Percentiles rank a stretch among this genome's conserved stretches.
These are phyloP conservation scores for Isaurus tuberculatus DNA, from an alignment of 92 coral and sea anemone genomes.

Conservation along the genomic window DNA sequence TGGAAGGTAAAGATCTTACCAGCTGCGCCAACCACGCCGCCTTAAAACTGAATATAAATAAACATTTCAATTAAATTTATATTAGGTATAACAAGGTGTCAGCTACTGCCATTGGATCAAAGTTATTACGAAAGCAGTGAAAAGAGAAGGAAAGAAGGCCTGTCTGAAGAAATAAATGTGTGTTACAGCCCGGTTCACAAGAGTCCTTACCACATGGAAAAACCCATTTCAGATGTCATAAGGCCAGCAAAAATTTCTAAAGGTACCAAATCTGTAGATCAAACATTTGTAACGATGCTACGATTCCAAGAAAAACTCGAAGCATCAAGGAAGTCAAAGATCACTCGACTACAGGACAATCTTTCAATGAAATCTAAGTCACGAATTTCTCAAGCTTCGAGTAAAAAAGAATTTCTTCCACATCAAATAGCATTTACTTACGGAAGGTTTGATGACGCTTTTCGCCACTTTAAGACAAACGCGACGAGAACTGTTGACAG, in stretches of 20 bases:
- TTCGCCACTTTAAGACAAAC: neutral
- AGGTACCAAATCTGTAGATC: neutral
- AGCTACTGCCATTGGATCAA: neutral
- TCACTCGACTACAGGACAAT: slow-evolving; percentile 13
- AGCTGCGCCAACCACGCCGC: no score
- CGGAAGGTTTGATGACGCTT: neutral
- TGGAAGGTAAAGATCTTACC: no score
- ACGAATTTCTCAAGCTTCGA: neutral
- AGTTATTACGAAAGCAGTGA: neutral
- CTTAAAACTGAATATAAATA: no score
- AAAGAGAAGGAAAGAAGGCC: neutral
- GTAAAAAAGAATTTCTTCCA: slow-evolving; percentile 16
- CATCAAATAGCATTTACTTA: slow-evolving; percentile 10
- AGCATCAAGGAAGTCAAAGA: neutral
- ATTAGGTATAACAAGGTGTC: slow-evolving; percentile 6
- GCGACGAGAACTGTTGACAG: neutral
- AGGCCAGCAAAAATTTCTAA: neutral
- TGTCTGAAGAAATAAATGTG: neutral
- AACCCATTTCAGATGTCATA: neutral
- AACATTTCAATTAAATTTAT: neutral
- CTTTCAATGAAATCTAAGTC: neutral
- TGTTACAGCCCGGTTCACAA: slow-evolving; percentile 12
- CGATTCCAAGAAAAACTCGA: slow-evolving; percentile 36
- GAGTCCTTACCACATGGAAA: neutral
- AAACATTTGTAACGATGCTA: slow-evolving; percentile 17